phyloP scores from a whole-genome alignment of 2,888 invertebrate genomes.

The Eurois occulta region DNA sequence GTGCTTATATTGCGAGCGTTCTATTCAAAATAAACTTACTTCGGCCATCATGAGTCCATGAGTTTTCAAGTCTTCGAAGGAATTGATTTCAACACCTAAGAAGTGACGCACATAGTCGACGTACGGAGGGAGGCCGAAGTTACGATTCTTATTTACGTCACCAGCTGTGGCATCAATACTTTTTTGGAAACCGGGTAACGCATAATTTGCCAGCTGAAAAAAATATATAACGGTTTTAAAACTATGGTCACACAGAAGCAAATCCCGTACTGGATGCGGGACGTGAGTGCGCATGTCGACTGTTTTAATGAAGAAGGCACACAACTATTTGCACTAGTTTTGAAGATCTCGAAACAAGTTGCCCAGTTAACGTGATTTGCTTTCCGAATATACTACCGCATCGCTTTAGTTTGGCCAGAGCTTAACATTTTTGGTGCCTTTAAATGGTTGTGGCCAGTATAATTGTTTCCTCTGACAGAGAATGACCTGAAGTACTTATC shows the following conservation, averaged over 20 bases:
- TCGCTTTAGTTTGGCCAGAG: neutral
- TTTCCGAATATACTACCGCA: too few relatives aligned
- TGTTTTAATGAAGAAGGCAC: neutral
- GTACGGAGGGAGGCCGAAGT: slow-evolving; percentile 76
- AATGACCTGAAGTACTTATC: neutral
- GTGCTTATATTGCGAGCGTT: neutral
- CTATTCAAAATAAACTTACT: slow-evolving; percentile 3
- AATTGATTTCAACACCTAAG: slow-evolving; percentile 69
- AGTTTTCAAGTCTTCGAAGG: slow-evolving; percentile 29
- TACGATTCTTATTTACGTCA: slow-evolving; percentile 87
- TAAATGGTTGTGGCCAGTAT: neutral
- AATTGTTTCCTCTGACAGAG: neutral
- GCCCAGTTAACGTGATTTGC: too few relatives aligned
- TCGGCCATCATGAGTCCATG: slow-evolving; percentile 10
- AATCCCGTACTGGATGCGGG: neutral
- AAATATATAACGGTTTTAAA: neutral
- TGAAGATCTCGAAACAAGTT: neutral
- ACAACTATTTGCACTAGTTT: neutral
- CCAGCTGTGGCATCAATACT: slow-evolving; percentile 69
- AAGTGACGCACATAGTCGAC: slow-evolving; percentile 26
- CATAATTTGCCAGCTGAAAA: slow-evolving; percentile 31
- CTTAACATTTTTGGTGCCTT: neutral
- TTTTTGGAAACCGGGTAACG: slow-evolving; percentile 54
- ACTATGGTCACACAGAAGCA: neutral
- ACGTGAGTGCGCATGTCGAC: neutral